Conservation (phyloP, 64 coral and sea anemone species). For the Montipora foliosa region DNA sequence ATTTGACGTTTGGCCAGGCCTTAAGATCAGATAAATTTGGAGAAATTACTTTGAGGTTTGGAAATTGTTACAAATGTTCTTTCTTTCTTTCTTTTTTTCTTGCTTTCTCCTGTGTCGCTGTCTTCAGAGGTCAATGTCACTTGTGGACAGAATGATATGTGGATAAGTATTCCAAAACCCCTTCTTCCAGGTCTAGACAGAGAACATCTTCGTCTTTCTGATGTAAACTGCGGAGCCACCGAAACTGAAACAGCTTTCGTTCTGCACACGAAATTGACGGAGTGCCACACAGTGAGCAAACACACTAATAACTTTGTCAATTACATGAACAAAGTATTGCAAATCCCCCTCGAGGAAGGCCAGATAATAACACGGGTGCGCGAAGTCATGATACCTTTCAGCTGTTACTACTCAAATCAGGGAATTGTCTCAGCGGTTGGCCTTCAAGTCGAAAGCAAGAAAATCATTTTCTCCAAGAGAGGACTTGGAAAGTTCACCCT, state of each 20-base stretch:
- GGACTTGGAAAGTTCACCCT: background rate
- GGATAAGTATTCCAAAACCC: slow-evolving; percentile 14
- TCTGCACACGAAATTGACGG: slow-evolving; percentile 64
- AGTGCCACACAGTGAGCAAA: slow-evolving; percentile 47
- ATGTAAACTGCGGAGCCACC: slow-evolving; percentile 47
- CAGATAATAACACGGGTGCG: slow-evolving; percentile 55
- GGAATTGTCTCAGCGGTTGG: slow-evolving; percentile 50
- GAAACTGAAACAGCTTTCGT: slow-evolving; percentile 53
- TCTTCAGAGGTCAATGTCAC: slow-evolving; percentile 3
- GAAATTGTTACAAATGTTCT: background rate
- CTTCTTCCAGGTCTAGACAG: background rate
- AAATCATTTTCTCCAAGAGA: slow-evolving; percentile 46
- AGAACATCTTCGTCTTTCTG: slow-evolving; percentile 66
- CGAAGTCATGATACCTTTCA: slow-evolving; percentile 65
- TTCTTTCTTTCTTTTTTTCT: background rate
- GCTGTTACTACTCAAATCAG: slow-evolving; percentile 55
- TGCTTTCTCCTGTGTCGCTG: background rate
- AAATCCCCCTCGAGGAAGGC: slow-evolving; percentile 23
- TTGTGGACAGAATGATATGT: slow-evolving; percentile 27
- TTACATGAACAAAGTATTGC: slow-evolving; percentile 69
- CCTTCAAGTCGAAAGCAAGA: slow-evolving; percentile 27
- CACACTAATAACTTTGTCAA: slow-evolving; percentile 65
- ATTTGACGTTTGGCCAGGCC: too few species aligned
- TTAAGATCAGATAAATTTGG: too few species aligned
- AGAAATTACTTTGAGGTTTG: too few species aligned